These are phyloP conservation scores for Orgyia antiqua DNA, from an alignment of 2,888 invertebrate genomes.

Conservation along the genomic window DNA sequence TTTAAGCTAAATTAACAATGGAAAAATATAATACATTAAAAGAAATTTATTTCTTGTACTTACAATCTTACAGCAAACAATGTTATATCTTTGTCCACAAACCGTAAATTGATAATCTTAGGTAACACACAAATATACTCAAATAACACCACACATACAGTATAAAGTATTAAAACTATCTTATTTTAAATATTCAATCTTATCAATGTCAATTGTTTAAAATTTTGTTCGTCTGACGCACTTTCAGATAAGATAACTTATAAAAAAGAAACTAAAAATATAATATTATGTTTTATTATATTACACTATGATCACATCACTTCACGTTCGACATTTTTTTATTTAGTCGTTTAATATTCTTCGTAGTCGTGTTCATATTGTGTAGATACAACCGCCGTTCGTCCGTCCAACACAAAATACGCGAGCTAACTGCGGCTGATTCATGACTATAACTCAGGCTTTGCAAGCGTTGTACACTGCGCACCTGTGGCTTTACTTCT, in stretches of 20 bases:
- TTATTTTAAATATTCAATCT: conserved; percentile 11
- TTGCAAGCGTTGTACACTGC: conserved; percentile 12
- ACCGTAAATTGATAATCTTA: conserved; percentile 10
- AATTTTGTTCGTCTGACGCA: conserved; percentile 15
- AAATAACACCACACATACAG: conserved; percentile 13
- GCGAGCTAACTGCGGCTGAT: conserved; percentile 28
- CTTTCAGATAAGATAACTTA: conserved; percentile 18
- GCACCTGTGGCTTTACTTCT: conserved; percentile 35
- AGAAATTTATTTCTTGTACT: too few relatives aligned
- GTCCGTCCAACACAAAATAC: conserved; percentile 23
- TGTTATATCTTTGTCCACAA: conserved; percentile 5
- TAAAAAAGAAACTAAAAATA: conserved; percentile 14
- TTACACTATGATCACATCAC: conserved; percentile 27
- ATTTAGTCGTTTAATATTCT: conserved; percentile 18
- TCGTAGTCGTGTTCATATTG: conserved; percentile 18
- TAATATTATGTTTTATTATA: conserved; percentile 10
- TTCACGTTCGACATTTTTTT: conserved; percentile 23
- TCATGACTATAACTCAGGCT: conserved; percentile 10
- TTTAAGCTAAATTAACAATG: too few relatives aligned
- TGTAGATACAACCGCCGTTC: conserved; percentile 17
- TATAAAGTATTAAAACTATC: conserved; percentile 7
- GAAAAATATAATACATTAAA: too few relatives aligned
- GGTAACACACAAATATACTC: conserved; percentile 12
- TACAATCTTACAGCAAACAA: conserved; percentile 13
- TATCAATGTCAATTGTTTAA: conserved; percentile 23